phyloP scores from a whole-genome alignment of 1,140 invertebrate genomes.

The Bombus vancouverensis region DNA sequence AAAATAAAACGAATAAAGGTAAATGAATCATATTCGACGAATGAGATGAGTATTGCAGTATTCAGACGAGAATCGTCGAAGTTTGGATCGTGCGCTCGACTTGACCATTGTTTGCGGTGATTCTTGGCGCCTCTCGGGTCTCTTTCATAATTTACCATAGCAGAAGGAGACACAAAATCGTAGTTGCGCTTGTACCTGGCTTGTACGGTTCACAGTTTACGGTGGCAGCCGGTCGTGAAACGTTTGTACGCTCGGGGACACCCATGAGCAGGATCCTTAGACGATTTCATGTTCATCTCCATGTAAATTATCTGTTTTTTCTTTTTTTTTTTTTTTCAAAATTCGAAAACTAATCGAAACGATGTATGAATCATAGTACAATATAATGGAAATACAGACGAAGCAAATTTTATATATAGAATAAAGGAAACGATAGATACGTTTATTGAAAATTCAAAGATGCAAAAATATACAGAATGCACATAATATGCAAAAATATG shows the following conservation, averaged over 20 bases:
- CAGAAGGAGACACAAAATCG: slow-evolving; percentile 27
- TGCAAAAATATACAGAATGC: too few relatives aligned
- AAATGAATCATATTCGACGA: not conserved
- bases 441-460: too few relatives aligned
- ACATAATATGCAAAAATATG: too few relatives aligned
- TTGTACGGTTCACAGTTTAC: slow-evolving; percentile 57
- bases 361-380: not conserved
- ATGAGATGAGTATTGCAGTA: not conserved
- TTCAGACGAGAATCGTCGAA: not conserved
- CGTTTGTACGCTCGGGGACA: slow-evolving; percentile 26
- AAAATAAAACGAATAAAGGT: not conserved
- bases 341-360: not conserved
- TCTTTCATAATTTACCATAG: slow-evolving; percentile 58
- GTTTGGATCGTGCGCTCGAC: not conserved
- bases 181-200: slow-evolving; percentile 38
- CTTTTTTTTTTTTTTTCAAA: not conserved
- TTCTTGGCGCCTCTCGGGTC: slow-evolving; percentile 33
- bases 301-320: not conserved
- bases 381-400: too few relatives aligned
- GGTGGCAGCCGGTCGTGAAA: slow-evolving; percentile 44
- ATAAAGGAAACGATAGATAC: too few relatives aligned
- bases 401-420: too few relatives aligned
- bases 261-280: not conserved
- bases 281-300: not conserved
- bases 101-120: slow-evolving; percentile 30